Percentiles rank a stretch among this genome's conserved stretches.
Conservation (phyloP, 2,113 vertebrate species). For the Salvelinus namaycush region DNA sequence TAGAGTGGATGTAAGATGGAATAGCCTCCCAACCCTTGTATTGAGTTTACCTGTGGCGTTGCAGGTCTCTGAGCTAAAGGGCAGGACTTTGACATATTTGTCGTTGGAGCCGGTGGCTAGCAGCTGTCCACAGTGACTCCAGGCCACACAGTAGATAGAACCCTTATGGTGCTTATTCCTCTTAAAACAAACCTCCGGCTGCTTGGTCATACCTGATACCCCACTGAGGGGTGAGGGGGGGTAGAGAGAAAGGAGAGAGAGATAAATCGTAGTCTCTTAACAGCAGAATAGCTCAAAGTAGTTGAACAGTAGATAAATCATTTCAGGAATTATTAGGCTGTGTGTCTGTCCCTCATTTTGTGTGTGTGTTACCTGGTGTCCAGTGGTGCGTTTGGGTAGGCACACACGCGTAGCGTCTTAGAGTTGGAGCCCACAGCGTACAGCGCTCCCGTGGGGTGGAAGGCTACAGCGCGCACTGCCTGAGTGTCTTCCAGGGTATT, state of each 20-base stretch:
- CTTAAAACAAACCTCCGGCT: slow-evolving; percentile 89
- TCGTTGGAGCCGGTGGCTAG: slow-evolving; percentile 97
- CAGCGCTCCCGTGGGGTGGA: slow-evolving; percentile 89
- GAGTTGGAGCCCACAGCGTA: slow-evolving; percentile 98
- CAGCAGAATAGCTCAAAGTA: too few relatives aligned
- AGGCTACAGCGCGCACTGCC: slow-evolving; percentile 95
- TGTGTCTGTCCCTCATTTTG: too few relatives aligned
- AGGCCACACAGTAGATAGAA: slow-evolving; percentile 97
- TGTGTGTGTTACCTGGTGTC: slow-evolving; percentile 75
- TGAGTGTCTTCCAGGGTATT: slow-evolving; percentile 94
- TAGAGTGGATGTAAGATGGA: too few relatives aligned
- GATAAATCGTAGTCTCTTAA: background rate
- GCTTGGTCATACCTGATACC: slow-evolving; percentile 72
- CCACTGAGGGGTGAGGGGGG: slow-evolving; percentile 58
- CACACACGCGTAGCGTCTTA: slow-evolving; percentile 94
- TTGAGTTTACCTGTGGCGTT: slow-evolving; percentile 88
- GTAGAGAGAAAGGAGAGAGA: background rate
- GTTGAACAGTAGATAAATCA: too few relatives aligned
- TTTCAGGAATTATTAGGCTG: too few relatives aligned
- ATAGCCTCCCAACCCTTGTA: too few relatives aligned
- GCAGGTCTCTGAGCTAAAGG: slow-evolving; percentile 94
- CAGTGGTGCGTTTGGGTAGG: slow-evolving; percentile 82
- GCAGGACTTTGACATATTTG: slow-evolving; percentile 97
- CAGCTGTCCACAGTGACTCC: slow-evolving; percentile 95
- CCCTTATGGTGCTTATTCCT: slow-evolving; percentile 99